Base-by-base conservation (phyloP, 2,888 invertebrate genomes). In the Peribatodes rhomboidaria region DNA sequence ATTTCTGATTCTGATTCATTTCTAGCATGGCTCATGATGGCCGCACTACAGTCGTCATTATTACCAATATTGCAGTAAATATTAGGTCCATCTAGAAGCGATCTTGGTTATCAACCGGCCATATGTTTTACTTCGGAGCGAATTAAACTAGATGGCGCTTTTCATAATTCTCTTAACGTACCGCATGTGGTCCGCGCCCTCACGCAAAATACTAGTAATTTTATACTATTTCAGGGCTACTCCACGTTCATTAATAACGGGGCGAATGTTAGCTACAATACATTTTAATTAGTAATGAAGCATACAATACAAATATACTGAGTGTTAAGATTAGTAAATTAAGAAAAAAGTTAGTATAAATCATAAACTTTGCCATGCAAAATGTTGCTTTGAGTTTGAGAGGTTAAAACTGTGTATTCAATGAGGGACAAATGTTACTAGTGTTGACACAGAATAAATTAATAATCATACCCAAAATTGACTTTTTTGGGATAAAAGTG, bases 361-460 rank as follows among this genome's bases (percentile, higher is more conserved):
- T 18, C 33, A 53, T 37, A 47, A 61, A 55, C 6, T 6, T 31
- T 56, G 44, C 18, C 52, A 44, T 62, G 62, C 62, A 52, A 31
- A 56, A 20, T 18, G 18, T 50, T 50, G 18, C 18, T 35, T 49
- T 50, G 13, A 20, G 2, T 50, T 35, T 50, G 4, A 31, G 16
- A 16, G 9, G 35, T 50, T 35, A 35, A 35, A 35, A 1, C 4
- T 13, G 13, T 8, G n/a, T 31, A 35, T 35, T 35, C 50, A 37
- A n/a, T 35, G 8, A 50, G 3, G 18, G 37, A 35, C 35, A 35
- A 33, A 33, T 33, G 13, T 22, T 20, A 13, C 11, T n/a, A 2
- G 1, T 13, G n/a, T 6, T 42, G 8, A 0, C 2, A 27, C 27
- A 27, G 27, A 27, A 27, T 27, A 27, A 27, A 27, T n/a, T 18